Base-by-base conservation (phyloP, 2,113 vertebrate species). In the Lepus americanus region DNA sequence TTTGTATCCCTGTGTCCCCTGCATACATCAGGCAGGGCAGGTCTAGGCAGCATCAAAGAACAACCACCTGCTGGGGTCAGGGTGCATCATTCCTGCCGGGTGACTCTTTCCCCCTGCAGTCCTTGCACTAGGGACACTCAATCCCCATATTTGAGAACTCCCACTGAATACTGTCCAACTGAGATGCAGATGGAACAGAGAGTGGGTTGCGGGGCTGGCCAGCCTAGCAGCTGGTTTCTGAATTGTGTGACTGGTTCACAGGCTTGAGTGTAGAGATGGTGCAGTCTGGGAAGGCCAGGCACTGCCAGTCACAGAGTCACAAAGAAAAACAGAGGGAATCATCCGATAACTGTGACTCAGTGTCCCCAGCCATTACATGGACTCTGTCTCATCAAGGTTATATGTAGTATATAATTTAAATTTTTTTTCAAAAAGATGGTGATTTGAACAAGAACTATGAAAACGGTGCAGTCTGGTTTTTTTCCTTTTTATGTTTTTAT, bases 361-460 rank as follows among this genome's bases (percentile, higher is more conserved):
- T 31, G 39, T 14, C 31, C 36, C 11, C 20, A 69, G 9, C 9
- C 22, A 59, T 27, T 79, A 63, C 67, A 19, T 74, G 59, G n/a
- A 39, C 9, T 53, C 67, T 44, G 70, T 29, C 51, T 53, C 59
- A 66, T 31, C 14, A 80, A 33, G 73, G 9, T 51, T 87, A 36
- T 55, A 31, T 66, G 39, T 66, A 89, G 61, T 72, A 89, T 20
- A 83, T 9, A 7, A 14, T 87, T 63, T 36, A 20, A 5, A 31
- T 31, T 77, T 86, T n/a, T 76, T 55, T 67, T 89, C 2, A 89
- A 27, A 69, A 72, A 92, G 33, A n/a, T 44, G 31, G 51, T 83
- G 64, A 89, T 85, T 93, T 74, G 89, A 96, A 91, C 49, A 8
- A 77, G 82, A 82, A 59, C 83, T 70, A 72, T 74, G 27, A 61